Conservation (phyloP, 2,113 vertebrate species). For the Sphaerodactylus townsendi region DNA sequence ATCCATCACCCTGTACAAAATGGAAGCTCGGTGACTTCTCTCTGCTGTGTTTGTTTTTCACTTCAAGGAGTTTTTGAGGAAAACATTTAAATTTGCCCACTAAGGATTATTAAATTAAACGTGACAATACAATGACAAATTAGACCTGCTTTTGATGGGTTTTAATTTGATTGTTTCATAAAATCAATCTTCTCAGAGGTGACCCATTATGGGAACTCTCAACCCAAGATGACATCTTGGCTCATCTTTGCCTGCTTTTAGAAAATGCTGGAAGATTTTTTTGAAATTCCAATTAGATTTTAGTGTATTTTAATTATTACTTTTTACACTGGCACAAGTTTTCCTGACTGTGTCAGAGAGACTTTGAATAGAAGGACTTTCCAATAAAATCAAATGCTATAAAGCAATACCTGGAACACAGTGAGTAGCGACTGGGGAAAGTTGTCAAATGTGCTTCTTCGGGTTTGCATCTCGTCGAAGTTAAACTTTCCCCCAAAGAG, state of each 20-base stretch:
- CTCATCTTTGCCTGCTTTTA: background rate
- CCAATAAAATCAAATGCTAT: background rate
- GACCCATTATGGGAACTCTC: background rate
- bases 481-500: slow-evolving; percentile 99
- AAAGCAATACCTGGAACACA: slow-evolving; percentile 90
- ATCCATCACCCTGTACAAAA: background rate
- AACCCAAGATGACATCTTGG: background rate
- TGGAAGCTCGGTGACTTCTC: background rate
- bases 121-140: no score
- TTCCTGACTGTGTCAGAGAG: background rate
- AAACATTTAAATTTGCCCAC: no score
- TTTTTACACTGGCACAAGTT: background rate
- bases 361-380: background rate
- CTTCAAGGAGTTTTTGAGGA: background rate
- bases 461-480: slow-evolving; percentile 93
- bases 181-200: background rate
- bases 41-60: background rate
- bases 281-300: background rate
- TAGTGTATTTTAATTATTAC: background rate
- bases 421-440: slow-evolving; percentile 98
- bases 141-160: no score
- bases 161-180: no score
- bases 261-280: background rate
- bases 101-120: no score
- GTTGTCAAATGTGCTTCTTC: slow-evolving; percentile 97